Evolutionary conservation across 2,888 invertebrate species (phyloP), one percentile per base, ranked within the genome.

Genomic region (Rhingia campestris): DNA sequence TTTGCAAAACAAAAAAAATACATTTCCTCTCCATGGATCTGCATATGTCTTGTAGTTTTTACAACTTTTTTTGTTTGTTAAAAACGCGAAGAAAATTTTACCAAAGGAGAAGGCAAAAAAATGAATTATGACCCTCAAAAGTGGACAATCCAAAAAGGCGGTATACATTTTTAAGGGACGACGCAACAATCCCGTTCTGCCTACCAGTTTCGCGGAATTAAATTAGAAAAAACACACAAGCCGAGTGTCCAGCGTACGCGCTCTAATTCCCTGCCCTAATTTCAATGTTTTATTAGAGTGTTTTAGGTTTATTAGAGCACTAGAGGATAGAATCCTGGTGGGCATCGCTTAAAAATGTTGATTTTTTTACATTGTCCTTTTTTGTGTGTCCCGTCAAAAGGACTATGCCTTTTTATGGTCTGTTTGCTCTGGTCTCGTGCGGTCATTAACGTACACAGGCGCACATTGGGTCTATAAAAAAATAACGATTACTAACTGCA

Each of bases 341-440:
- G 30, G n/a, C 54, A 35, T 49, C 56, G 49, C 33, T 72, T 53
- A 47, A 66, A 66, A 59, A 66, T 79, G 59, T 79, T 73, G 61
- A 63, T 63, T 81, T 74, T 22, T 69, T 74, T 74, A 32, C 54
- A 61, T 76, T 73, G 79, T 77, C 43, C 22, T 45, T 43, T 66
- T 53, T 54, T 35, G 32, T 54, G 35, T 14, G 12, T 12, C 3
- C 6, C 12, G 0, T 9, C 4, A 43, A 32, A 10, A 6, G 51
- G 47, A 7, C 43, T 51, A 7, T 76, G 49, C 49, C 56, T 45
- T 79, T 81, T 74, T 69, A 73, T 77, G 67, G 51, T 82, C 56
- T 79, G 73, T 82, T 73, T 79, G 73, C 51, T 53, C 12, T 56
- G 35, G 72, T 77, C 66, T 63, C 69, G 58, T 79, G 79, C 77